Percentiles rank a stretch among this genome's conserved stretches.
These are phyloP conservation scores for Alaudala cheleensis DNA, from an alignment of 2,113 vertebrate genomes.

Conservation along the genomic window DNA sequence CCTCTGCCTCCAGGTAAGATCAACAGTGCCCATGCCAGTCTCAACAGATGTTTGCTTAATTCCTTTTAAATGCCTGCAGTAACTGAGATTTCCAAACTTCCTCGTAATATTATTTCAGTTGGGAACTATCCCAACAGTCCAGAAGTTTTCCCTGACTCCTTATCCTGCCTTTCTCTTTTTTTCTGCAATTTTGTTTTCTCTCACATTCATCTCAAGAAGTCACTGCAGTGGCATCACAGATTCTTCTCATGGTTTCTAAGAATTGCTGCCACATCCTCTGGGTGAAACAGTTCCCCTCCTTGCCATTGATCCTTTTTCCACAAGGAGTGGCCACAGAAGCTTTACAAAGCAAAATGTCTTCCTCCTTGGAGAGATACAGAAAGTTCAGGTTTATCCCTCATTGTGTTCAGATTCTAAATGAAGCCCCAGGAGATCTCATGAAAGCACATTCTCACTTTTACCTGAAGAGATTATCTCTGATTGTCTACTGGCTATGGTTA, in stretches of 20 bases:
- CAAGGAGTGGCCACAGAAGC: neutral
- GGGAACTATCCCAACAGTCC: neutral
- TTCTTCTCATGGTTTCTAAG: neutral
- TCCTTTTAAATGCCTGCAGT: neutral
- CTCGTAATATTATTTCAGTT: neutral
- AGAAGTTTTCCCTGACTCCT: neutral
- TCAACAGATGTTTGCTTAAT: slow-evolving; percentile 18
- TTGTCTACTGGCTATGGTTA: neutral
- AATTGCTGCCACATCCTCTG: neutral
- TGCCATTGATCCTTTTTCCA: neutral
- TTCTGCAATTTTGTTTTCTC: neutral
- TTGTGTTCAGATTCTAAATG: neutral
- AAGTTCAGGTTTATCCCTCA: neutral
- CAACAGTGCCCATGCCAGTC: neutral
- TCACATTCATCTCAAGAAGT: neutral
- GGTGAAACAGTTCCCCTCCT: neutral
- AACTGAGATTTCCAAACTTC: neutral
- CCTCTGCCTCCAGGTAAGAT: slow-evolving; percentile 33
- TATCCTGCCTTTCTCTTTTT: neutral
- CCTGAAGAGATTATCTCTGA: neutral
- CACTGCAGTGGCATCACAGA: neutral
- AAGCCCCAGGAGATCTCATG: neutral
- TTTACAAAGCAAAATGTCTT: neutral
- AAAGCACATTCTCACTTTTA: neutral
- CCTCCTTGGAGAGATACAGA: neutral